Evolutionary conservation across 2,888 invertebrate species (phyloP).

Genomic region (Sphaerophoria taeniata): DNA sequence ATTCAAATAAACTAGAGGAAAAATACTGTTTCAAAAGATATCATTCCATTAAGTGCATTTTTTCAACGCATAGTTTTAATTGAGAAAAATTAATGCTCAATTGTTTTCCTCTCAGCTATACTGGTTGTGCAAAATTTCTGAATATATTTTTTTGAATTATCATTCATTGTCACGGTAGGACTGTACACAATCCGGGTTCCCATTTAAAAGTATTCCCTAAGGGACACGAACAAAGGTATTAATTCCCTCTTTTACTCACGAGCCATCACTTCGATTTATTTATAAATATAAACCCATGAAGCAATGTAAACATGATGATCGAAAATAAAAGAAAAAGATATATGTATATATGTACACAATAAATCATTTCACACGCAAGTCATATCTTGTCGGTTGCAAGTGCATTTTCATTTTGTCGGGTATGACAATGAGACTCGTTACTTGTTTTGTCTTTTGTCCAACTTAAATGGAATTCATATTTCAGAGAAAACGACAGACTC

Average conservation of each 20-base stretch:
- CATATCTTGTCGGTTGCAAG: too few species aligned
- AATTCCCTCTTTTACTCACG: constrained; percentile 16
- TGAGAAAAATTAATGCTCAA: too few species aligned
- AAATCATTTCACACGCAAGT: too few species aligned
- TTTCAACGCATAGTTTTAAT: too few species aligned
- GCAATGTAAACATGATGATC: constrained; percentile 34
- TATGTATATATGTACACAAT: background rate
- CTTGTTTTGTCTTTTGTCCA: constrained; percentile 57
- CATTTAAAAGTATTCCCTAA: background rate
- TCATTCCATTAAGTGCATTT: too few species aligned
- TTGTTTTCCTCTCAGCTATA: too few species aligned
- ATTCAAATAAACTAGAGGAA: too few species aligned
- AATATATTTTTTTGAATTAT: background rate
- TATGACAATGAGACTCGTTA: constrained; percentile 59
- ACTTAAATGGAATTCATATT: constrained; percentile 49
- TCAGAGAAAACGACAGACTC: constrained; percentile 7
- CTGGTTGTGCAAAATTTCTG: background rate
- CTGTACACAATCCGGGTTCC: background rate
- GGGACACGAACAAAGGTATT: constrained; percentile 14
- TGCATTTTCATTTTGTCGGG: constrained; percentile 8
- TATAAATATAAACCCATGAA: constrained; percentile 44
- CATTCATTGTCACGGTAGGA: background rate
- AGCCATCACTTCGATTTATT: constrained; percentile 48
- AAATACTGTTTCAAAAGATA: too few species aligned
- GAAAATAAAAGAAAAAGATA: constrained; percentile 26